A percentile compares a stretch with the other conserved stretches of the same genome.
phyloP scores from a whole-genome alignment of 2,888 invertebrate genomes.

The Polyploca ridens region DNA sequence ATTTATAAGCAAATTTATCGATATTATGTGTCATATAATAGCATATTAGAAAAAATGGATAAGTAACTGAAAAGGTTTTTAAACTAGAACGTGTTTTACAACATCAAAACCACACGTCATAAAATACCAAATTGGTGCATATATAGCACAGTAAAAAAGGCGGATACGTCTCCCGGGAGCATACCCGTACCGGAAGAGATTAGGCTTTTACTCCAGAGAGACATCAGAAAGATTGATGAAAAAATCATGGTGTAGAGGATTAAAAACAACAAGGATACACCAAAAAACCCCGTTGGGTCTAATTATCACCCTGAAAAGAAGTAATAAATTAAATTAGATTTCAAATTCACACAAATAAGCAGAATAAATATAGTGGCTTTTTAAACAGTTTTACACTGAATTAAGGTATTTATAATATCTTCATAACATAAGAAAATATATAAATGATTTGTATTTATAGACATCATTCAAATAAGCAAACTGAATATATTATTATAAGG shows the following conservation, averaged over 20 bases:
- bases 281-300: not conserved
- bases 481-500: not conserved
- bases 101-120: not conserved
- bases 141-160: constrained; percentile 1
- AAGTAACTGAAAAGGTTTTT: too few relatives aligned
- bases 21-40: too few relatives aligned
- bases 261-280: not conserved
- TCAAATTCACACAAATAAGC: too few relatives aligned
- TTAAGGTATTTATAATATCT: too few relatives aligned
- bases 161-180: not conserved
- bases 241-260: not conserved
- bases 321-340: not conserved
- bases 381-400: not conserved
- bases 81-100: not conserved
- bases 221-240: constrained; percentile 8
- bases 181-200: constrained; percentile 1
- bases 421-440: not conserved
- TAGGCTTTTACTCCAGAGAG: constrained; percentile 2
- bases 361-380: too few relatives aligned
- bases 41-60: too few relatives aligned
- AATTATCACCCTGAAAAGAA: not conserved
- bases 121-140: not conserved
- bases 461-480: not conserved
- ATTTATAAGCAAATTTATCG: too few relatives aligned
- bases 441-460: not conserved